Conservation (phyloP, 2,113 vertebrate genomes). For the Mormoops blainvillei region DNA sequence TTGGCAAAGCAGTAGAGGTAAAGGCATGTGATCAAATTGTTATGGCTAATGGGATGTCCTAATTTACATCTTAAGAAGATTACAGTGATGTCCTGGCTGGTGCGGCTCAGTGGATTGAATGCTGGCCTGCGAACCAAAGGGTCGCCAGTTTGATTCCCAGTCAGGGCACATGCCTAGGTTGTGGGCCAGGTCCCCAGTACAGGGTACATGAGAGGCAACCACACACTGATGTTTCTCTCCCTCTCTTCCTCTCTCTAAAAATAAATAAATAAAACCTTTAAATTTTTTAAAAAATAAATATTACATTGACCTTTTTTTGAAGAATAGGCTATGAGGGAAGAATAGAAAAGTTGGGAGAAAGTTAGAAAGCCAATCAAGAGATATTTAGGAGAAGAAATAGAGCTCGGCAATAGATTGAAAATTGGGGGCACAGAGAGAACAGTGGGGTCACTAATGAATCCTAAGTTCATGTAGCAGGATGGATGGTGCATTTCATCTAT, state of each 20-base stretch:
- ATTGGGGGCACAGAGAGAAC: background rate
- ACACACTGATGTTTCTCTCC: too few relatives aligned
- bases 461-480: background rate
- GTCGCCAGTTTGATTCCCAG: too few relatives aligned
- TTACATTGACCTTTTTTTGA: conserved; percentile 5
- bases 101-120: too few relatives aligned
- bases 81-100: too few relatives aligned
- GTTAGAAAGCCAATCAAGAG: background rate
- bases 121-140: too few relatives aligned
- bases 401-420: background rate
- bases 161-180: too few relatives aligned
- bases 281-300: too few relatives aligned
- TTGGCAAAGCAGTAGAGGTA: background rate
- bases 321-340: background rate
- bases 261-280: too few relatives aligned
- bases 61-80: conserved; percentile 36
- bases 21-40: conserved; percentile 31
- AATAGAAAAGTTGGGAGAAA: conserved; percentile 2
- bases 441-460: background rate
- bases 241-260: too few relatives aligned
- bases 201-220: too few relatives aligned
- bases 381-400: conserved; percentile 24
- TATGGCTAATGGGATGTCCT: background rate
- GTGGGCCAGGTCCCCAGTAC: too few relatives aligned
- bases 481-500: conserved; percentile 1